Base-by-base conservation (phyloP, 2,888 invertebrate genomes). In the Tachina lurida region DNA sequence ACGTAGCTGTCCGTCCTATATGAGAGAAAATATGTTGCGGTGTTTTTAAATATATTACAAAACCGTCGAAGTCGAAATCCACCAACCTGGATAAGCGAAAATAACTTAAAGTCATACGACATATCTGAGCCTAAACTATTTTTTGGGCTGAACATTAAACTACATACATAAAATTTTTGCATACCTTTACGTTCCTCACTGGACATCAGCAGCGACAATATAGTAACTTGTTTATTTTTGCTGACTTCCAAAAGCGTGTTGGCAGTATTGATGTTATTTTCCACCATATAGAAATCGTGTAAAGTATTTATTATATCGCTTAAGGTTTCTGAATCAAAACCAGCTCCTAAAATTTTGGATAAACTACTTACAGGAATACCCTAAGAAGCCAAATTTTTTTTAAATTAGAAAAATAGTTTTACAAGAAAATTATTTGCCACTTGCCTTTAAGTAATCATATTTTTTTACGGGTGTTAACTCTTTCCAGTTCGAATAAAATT, bases 401-500 rank as follows among this genome's bases (percentile, higher is more conserved):
- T 17, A 41, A 39, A 17, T 62, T 7, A 0, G 41, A n/a, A 54
- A 5, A 45, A 31, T n/a, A 58, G 19, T 3, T 13, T 73, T 62
- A 17, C 9, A 52, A 10, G 52, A 47, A 39, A 15, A 10, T 13
- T 15, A 22, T 10, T 1, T 9, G 7, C 0, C 5, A 62, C 43
- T 83, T 86, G 90, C 90, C 87, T 91, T 93, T 7, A 93, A 87
- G 78, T 92, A 93, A 10, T 89, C 81, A 86, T 92, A 93, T 78
- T 91, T 92, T 70, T 92, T 90, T n/a, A 82, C 62, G 2, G 89
- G 78, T 13, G 89, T 70, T 12, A 93, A 79, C 83, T 92, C 93
- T 74, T 91, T 92, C 93, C 93, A 93, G 49, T 90, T 90, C 3
- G 90, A 88, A 84, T 92, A 91, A 81, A 93, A 93, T 82, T 93